A percentile compares a stretch with the other conserved stretches of the same genome.
Conservation (phyloP, 1,140 invertebrate genomes). For the Drosophila punjabiensis region DNA sequence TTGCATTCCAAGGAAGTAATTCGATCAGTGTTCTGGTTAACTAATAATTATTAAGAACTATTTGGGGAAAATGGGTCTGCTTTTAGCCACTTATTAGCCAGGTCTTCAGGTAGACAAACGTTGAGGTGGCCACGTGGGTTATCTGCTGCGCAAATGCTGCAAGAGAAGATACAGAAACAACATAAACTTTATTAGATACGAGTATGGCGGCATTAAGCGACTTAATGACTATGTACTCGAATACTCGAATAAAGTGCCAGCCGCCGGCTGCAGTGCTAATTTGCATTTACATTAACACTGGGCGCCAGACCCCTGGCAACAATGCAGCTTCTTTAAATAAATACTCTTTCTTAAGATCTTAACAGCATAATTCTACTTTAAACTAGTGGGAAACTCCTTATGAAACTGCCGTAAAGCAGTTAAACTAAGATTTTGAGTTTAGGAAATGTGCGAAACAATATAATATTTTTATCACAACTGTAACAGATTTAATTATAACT, state of each 20-base stretch:
- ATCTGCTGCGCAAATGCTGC: slow-evolving; percentile 70
- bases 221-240: slow-evolving; percentile 60
- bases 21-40: slow-evolving; percentile 9
- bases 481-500: not conserved
- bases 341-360: not conserved
- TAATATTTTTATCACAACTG: slow-evolving; percentile 2
- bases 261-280: slow-evolving; percentile 62
- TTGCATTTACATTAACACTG: slow-evolving; percentile 58
- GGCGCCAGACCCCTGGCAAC: slow-evolving; percentile 17
- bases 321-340: slow-evolving; percentile 40
- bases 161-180: slow-evolving; percentile 65
- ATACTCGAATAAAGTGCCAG: slow-evolving; percentile 58
- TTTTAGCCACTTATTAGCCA: slow-evolving; percentile 73
- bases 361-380: slow-evolving; percentile 1
- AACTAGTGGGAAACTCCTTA: not conserved
- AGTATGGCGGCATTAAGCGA: slow-evolving; percentile 36
- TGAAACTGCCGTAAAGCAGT: not conserved
- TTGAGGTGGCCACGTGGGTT: slow-evolving; percentile 55
- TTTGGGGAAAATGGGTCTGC: not conserved
- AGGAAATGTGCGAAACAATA: not conserved
- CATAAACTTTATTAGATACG: slow-evolving; percentile 72
- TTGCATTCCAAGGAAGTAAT: slow-evolving; percentile 64
- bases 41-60: slow-evolving; percentile 12
- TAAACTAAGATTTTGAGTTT: not conserved
- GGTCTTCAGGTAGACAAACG: slow-evolving; percentile 69